Percentiles rank a stretch among this genome's conserved stretches.
Conservation (phyloP, 2,888 invertebrate species). For the Caprella mutica region DNA sequence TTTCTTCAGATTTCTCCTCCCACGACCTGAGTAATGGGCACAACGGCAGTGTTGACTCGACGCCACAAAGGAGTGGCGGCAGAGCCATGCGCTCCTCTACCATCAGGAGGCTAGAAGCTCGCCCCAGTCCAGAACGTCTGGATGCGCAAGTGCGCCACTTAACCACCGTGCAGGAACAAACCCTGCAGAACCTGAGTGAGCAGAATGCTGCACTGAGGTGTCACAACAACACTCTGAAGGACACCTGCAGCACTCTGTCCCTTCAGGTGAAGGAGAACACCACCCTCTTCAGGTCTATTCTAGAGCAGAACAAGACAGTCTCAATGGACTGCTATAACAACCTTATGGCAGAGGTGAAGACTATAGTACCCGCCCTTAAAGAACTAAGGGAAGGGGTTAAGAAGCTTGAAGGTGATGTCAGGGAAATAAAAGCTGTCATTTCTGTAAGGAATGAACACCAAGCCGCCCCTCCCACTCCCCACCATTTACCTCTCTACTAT, state of each 20-base stretch:
- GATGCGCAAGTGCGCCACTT: slow-evolving; percentile 32
- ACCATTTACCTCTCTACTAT: too few species aligned
- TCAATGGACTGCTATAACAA: slow-evolving; percentile 20
- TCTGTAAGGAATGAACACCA: too few species aligned
- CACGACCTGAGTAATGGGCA: background rate
- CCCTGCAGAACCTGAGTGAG: slow-evolving; percentile 27
- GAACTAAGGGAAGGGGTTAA: slow-evolving; percentile 14
- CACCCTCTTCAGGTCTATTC: slow-evolving; percentile 19
- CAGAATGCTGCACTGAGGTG: slow-evolving; percentile 26
- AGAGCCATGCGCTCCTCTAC: slow-evolving; percentile 4
- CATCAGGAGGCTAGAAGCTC: slow-evolving; percentile 17
- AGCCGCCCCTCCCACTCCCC: too few species aligned
- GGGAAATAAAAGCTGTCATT: too few species aligned
- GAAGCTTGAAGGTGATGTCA: background rate
- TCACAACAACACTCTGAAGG: slow-evolving; percentile 27
- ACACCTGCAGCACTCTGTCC: slow-evolving; percentile 28
- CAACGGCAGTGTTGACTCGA: background rate
- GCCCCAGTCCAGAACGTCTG: slow-evolving; percentile 31
- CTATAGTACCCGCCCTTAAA: slow-evolving; percentile 10
- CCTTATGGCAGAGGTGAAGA: slow-evolving; percentile 19
- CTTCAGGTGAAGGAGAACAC: slow-evolving; percentile 24
- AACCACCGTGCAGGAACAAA: slow-evolving; percentile 28
- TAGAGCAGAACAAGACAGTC: slow-evolving; percentile 28
- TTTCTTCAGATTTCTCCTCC: too few species aligned
- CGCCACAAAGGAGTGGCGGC: background rate